These are phyloP conservation scores for Phrynocephalus vlangalii DNA, from an alignment of 2,797 vertebrate genomes.

Conservation along the genomic window DNA sequence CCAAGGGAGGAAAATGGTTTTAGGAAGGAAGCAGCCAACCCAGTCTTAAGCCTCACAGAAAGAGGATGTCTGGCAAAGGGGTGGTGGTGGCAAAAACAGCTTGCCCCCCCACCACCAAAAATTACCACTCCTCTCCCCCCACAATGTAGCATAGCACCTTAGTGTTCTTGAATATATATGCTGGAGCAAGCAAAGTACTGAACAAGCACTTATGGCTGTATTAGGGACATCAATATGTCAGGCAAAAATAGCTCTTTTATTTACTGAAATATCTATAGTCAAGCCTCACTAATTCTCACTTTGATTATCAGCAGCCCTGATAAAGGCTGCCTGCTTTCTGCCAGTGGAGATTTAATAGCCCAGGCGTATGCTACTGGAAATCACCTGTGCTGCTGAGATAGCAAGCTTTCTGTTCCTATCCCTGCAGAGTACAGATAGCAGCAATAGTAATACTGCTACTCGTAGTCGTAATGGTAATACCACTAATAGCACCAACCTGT, in stretches of 20 bases:
- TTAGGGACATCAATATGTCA: constrained; percentile 54
- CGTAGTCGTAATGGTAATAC: too few relatives aligned
- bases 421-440: neutral
- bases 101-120: neutral
- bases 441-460: too few relatives aligned
- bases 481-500: too few relatives aligned
- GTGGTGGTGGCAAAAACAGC: too few relatives aligned
- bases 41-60: too few relatives aligned
- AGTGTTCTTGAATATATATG: constrained; percentile 50
- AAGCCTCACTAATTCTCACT: constrained; percentile 59
- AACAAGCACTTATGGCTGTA: constrained; percentile 47
- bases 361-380: neutral
- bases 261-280: constrained; percentile 61
- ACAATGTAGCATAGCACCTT: constrained; percentile 25
- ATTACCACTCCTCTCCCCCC: neutral
- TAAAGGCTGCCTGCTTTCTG: constrained; percentile 40
- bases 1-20: neutral
- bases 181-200: constrained; percentile 58
- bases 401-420: constrained; percentile 31
- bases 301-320: constrained; percentile 53
- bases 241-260: constrained; percentile 58
- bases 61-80: too few relatives aligned
- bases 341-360: constrained; percentile 54
- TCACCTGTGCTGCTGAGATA: constrained; percentile 39
- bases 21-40: too few relatives aligned